Conservation (phyloP, 1,140 invertebrate species). For the Anagrus nilaparvatae region DNA sequence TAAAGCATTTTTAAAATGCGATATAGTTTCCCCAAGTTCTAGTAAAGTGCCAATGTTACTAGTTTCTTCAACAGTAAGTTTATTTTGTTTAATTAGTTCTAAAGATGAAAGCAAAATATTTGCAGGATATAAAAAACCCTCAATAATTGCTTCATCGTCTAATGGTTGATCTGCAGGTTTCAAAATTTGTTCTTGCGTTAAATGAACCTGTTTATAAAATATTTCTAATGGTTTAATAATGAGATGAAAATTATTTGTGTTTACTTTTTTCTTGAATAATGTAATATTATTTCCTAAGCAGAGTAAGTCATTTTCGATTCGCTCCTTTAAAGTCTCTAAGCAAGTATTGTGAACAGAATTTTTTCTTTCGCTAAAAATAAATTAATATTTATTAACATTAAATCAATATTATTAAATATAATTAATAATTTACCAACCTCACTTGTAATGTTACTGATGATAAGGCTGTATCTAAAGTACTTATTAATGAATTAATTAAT, state of each 20-base stretch:
- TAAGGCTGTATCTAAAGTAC: slow-evolving; percentile 20
- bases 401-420: background rate
- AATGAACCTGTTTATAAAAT: slow-evolving; percentile 30
- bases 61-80: background rate
- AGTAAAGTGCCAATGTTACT: slow-evolving; percentile 17
- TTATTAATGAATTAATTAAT: slow-evolving; percentile 3
- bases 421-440: slow-evolving; percentile 11
- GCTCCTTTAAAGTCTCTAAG: slow-evolving; percentile 19
- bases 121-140: slow-evolving; percentile 34
- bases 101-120: slow-evolving; percentile 29
- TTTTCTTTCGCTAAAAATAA: slow-evolving; percentile 21
- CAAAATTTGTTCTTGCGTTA: slow-evolving; percentile 25
- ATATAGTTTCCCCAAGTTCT: slow-evolving; percentile 21
- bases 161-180: slow-evolving; percentile 22
- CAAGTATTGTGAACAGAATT: slow-evolving; percentile 20
- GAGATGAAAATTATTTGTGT: slow-evolving; percentile 17
- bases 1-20: slow-evolving; percentile 21
- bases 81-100: slow-evolving; percentile 16
- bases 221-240: slow-evolving; percentile 28
- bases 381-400: background rate
- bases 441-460: slow-evolving; percentile 22
- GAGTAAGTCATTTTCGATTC: slow-evolving; percentile 20
- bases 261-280: slow-evolving; percentile 21
- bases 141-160: slow-evolving; percentile 33
- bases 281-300: slow-evolving; percentile 21